phyloP scores from a whole-genome alignment of 2,888 invertebrate genomes.

The Formica aserva region DNA sequence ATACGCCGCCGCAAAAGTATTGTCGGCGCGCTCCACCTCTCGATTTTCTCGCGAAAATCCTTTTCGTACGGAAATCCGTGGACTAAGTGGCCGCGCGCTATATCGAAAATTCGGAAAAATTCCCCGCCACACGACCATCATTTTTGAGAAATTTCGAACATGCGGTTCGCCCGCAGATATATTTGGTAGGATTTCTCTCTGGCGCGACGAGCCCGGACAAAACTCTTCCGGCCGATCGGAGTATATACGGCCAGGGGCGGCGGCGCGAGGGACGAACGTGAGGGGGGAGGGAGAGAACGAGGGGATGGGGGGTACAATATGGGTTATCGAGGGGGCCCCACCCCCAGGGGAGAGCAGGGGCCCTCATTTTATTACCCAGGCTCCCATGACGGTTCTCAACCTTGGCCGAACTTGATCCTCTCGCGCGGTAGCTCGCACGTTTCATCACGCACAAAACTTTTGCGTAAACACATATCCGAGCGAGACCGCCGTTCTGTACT shows the following conservation, averaged over 20 bases:
- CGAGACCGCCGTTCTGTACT: conserved; percentile 52
- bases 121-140: conserved; percentile 76
- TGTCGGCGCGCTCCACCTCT: conserved; percentile 85
- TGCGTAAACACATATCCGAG: conserved; percentile 67
- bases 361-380: conserved; percentile 85
- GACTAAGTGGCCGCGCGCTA: conserved; percentile 61
- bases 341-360: conserved; percentile 85
- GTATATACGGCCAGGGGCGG: conserved; percentile 85
- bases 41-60: conserved; percentile 81
- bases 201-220: conserved; percentile 81
- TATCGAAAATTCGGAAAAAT: conserved; percentile 81
- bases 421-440: conserved; percentile 45
- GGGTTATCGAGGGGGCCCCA: conserved; percentile 85
- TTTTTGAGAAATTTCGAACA: conserved; percentile 81
- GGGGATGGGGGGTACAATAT: conserved; percentile 84
- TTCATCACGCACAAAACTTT: conserved; percentile 58
- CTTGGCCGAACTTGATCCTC: conserved; percentile 66
- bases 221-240: conserved; percentile 82
- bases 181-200: conserved; percentile 81
- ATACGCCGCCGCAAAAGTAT: conserved; percentile 84
- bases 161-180: conserved; percentile 60
- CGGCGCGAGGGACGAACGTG: conserved; percentile 76
- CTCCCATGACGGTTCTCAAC: conserved; percentile 84
- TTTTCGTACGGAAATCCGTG: conserved; percentile 59
- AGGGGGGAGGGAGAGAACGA: conserved; percentile 71